Evolutionary conservation across 2,113 vertebrate species (phyloP).

Genomic region (Bothrops jararaca): DNA sequence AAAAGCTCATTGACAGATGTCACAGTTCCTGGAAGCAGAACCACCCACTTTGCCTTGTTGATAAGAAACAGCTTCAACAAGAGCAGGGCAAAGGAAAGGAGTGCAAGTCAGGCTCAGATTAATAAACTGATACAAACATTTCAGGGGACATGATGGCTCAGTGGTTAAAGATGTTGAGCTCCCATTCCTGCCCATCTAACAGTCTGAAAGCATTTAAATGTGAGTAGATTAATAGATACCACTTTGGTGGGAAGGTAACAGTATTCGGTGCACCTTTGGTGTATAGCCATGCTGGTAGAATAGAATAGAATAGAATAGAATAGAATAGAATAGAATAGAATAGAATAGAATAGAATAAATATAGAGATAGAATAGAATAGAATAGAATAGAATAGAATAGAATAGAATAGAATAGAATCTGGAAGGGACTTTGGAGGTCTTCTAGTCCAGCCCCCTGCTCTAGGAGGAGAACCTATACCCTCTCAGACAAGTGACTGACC

Average conservation of each 20-base stretch:
- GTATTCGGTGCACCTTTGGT: neutral
- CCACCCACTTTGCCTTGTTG: slow-evolving; percentile 11
- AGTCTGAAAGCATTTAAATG: neutral
- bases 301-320: no score
- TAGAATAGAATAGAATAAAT: no score
- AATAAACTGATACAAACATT: neutral
- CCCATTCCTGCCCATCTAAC: neutral
- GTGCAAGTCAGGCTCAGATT: neutral
- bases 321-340: no score
- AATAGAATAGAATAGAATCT: no score
- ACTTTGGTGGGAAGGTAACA: neutral
- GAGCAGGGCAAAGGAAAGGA: neutral
- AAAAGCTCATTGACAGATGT: neutral
- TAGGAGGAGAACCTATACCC: no score
- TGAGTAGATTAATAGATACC: neutral
- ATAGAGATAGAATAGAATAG: no score
- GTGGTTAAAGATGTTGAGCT: neutral
- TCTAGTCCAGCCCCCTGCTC: no score
- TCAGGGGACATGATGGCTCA: neutral
- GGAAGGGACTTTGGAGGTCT: no score
- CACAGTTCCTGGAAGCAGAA: slow-evolving; percentile 2
- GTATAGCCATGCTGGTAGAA: neutral
- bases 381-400: no score
- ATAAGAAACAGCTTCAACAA: slow-evolving; percentile 10
- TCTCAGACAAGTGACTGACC: no score